phyloP scores from a whole-genome alignment of 2,797 vertebrate genomes.

The Muraenolepis orangiensis region DNA sequence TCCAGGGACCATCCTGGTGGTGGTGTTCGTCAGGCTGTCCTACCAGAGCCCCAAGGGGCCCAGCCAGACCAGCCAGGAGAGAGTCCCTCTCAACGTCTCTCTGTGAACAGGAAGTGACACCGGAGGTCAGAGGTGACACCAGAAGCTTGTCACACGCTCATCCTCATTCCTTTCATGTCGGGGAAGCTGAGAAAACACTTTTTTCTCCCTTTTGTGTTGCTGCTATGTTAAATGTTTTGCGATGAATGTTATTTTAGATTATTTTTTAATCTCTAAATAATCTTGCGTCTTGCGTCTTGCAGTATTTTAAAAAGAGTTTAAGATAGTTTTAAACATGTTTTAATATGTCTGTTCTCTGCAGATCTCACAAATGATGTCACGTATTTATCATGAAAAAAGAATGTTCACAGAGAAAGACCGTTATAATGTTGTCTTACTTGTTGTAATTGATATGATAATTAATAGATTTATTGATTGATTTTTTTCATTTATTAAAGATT shows the following conservation, averaged over 20 bases:
- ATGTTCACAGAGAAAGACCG: background rate
- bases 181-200: background rate
- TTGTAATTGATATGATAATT: background rate
- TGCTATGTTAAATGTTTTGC: conserved; percentile 30
- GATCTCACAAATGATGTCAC: background rate
- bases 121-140: background rate
- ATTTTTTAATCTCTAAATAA: too few relatives aligned
- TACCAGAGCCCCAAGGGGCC: conserved; percentile 71
- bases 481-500: background rate
- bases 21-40: conserved; percentile 74
- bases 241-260: conserved; percentile 28
- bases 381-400: background rate
- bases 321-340: too few relatives aligned
- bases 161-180: conserved; percentile 11
- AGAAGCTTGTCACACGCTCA: background rate
- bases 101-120: conserved; percentile 39
- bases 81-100: conserved; percentile 69
- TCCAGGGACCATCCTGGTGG: conserved; percentile 71
- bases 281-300: too few relatives aligned
- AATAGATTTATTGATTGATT: background rate
- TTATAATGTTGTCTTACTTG: background rate
- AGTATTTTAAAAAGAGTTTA: too few relatives aligned
- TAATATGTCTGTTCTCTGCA: background rate
- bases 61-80: conserved; percentile 69
- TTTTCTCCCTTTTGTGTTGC: too few relatives aligned